Conservation (phyloP, 1,140 invertebrate species). For the Sinonovacula constricta region DNA sequence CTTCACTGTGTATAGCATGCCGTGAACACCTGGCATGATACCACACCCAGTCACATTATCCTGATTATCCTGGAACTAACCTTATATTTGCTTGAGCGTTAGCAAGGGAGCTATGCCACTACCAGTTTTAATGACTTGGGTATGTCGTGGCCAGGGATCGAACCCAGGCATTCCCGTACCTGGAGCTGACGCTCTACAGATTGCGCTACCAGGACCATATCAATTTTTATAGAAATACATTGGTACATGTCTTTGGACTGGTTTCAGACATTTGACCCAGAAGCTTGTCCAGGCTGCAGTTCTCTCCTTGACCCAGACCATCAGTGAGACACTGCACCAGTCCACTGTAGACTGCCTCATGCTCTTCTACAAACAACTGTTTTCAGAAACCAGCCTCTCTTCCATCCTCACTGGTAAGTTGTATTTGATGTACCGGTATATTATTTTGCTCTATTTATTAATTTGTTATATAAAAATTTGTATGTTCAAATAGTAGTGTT, state of each 20-base stretch:
- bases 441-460: not conserved
- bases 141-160: too few species aligned
- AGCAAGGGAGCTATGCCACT: too few species aligned
- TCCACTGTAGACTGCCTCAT: slow-evolving; percentile 11
- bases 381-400: slow-evolving; percentile 1
- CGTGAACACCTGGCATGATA: too few species aligned
- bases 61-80: too few species aligned
- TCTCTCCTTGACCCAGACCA: slow-evolving; percentile 5
- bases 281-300: slow-evolving; percentile 36
- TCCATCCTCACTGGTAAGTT: slow-evolving; percentile 19
- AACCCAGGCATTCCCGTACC: not conserved
- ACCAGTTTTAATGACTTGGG: too few species aligned
- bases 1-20: too few species aligned
- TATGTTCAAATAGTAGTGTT: not conserved
- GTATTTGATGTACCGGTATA: not conserved
- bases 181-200: not conserved
- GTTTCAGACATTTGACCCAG: slow-evolving; percentile 19
- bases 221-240: not conserved
- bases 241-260: not conserved
- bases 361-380: slow-evolving; percentile 23
- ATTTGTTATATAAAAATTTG: too few species aligned
- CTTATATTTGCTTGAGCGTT: too few species aligned
- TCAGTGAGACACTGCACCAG: not conserved
- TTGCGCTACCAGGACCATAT: not conserved
- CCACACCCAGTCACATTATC: too few species aligned